Percentiles rank a stretch among this genome's conserved stretches.
These are phyloP conservation scores for Platyrinchus mystaceus DNA, from an alignment of 2,797 vertebrate species.

Conservation along the genomic window DNA sequence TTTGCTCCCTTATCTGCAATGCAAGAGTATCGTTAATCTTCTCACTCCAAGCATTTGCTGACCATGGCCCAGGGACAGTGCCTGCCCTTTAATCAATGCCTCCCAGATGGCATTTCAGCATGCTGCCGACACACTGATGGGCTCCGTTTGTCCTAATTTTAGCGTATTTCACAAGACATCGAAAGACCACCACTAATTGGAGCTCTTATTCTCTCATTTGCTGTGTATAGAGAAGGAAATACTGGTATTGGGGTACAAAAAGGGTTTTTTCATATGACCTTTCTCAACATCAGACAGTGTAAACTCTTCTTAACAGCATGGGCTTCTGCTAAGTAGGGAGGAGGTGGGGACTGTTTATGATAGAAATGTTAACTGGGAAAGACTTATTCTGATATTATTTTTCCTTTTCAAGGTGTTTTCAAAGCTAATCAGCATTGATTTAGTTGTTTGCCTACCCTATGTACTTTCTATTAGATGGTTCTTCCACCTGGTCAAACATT, in stretches of 20 bases:
- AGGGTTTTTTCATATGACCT: not conserved
- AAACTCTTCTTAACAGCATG: not conserved
- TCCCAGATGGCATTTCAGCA: slow-evolving; percentile 6
- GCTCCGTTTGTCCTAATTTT: not conserved
- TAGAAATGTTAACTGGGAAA: not conserved
- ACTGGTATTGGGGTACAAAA: not conserved
- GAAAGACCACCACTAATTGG: not conserved
- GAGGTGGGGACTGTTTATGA: not conserved
- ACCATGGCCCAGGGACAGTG: not conserved
- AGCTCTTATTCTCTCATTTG: not conserved
- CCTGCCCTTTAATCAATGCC: not conserved
- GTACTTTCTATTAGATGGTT: not conserved
- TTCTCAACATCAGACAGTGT: not conserved
- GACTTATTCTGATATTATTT: not conserved
- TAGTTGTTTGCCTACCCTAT: not conserved
- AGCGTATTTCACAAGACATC: not conserved
- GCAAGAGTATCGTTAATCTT: not conserved
- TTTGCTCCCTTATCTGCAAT: accelerated
- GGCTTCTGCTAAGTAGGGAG: not conserved
- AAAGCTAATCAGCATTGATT: not conserved
- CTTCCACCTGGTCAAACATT: not conserved
- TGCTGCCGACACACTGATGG: not conserved
- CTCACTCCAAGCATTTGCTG: not conserved
- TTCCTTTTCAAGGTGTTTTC: not conserved
- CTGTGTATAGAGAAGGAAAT: not conserved